Conservation (phyloP, 2,797 vertebrate genomes). For the Crossoptilon crossoptilon region DNA sequence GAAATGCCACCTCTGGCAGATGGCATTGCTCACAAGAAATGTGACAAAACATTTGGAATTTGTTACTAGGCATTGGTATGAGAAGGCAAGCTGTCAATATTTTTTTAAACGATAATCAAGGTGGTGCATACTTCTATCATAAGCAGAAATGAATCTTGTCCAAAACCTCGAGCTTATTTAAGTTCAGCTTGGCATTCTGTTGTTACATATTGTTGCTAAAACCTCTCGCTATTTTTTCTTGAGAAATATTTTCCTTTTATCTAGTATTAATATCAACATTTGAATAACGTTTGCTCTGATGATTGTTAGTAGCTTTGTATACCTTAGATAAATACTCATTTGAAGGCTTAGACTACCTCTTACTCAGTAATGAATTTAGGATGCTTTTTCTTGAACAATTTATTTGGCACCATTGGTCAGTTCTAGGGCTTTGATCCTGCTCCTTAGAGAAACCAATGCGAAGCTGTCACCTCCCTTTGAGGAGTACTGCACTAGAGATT, state of each 20-base stretch:
- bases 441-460: neutral
- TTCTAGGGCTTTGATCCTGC: neutral
- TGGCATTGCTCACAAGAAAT: constrained; percentile 89
- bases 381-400: neutral
- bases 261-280: neutral
- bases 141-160: constrained; percentile 62
- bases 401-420: neutral
- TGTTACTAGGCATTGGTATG: constrained; percentile 84
- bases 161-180: constrained; percentile 57
- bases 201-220: neutral
- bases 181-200: constrained; percentile 40
- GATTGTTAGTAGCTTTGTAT: neutral
- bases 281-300: neutral
- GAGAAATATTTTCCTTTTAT: neutral
- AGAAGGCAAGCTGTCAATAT: constrained; percentile 88
- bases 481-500: neutral
- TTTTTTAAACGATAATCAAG: constrained; percentile 82
- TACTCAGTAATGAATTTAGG: neutral
- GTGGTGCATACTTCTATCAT: constrained; percentile 64
- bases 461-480: neutral
- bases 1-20: constrained; percentile 92
- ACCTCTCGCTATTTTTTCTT: neutral
- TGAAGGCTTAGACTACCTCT: fast-evolving
- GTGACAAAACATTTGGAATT: constrained; percentile 89
- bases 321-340: neutral